Percentiles rank a stretch among this genome's conserved stretches.
These are phyloP conservation scores for Catostylus mosaicus DNA, from an alignment of 30 jellyfish, hydroid and myxozoan species.

Conservation along the genomic window DNA sequence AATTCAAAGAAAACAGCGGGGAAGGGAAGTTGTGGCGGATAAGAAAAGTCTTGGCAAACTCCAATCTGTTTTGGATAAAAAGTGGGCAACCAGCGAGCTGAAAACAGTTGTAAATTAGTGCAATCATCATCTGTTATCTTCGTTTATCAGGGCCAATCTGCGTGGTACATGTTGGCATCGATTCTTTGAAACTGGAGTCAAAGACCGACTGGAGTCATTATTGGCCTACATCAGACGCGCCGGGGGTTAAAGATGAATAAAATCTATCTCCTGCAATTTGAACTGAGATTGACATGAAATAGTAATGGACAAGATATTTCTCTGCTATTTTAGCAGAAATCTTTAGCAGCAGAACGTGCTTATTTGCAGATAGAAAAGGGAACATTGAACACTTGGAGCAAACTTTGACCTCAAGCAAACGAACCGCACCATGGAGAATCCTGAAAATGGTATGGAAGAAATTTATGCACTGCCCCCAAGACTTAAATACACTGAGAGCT, in stretches of 20 bases:
- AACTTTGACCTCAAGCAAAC: no score
- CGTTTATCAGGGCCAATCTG: not conserved
- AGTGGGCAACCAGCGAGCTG: not conserved
- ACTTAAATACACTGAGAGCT: slow-evolving; percentile 62
- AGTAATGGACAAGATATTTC: no score
- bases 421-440: slow-evolving; percentile 41
- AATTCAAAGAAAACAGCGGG: slow-evolving; percentile 52
- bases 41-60: not conserved
- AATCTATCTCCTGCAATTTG: no score
- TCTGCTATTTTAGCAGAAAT: no score
- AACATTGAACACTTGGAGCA: no score
- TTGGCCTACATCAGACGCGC: no score
- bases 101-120: not conserved
- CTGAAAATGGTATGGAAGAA: slow-evolving; percentile 58
- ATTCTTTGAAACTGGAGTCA: not conserved
- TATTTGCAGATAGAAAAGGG: no score
- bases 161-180: not conserved
- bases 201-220: no score
- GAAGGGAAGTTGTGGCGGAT: slow-evolving; percentile 38
- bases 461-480: slow-evolving; percentile 57
- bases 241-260: no score
- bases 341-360: no score
- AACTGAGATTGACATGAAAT: no score
- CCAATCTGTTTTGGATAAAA: slow-evolving; percentile 40
- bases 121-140: not conserved